These are phyloP conservation scores for Lemur catta DNA, from an alignment of 2,797 vertebrate species.

Conservation along the genomic window DNA sequence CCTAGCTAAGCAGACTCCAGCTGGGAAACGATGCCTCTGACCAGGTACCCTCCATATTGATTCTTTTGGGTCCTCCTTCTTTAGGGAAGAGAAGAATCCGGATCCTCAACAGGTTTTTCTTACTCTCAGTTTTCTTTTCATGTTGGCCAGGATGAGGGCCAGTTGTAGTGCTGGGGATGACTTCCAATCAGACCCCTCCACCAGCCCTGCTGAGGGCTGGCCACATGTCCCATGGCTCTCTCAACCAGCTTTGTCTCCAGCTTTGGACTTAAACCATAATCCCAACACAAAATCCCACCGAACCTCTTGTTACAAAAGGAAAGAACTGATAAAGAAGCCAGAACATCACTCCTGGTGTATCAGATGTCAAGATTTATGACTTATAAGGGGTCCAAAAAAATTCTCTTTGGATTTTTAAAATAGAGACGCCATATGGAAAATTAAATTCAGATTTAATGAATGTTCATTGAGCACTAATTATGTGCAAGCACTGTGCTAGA, in stretches of 20 bases:
- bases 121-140: neutral
- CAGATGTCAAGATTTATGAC: constrained; percentile 30
- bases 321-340: neutral
- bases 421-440: constrained; percentile 25
- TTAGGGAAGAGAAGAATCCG: neutral
- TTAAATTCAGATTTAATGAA: constrained; percentile 50
- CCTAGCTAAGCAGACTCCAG: neutral
- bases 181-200: neutral
- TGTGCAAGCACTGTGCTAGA: neutral
- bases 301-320: neutral
- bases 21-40: neutral
- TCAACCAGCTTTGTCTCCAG: neutral
- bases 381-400: neutral
- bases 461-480: neutral
- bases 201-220: neutral
- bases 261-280: neutral
- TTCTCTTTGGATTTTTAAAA: constrained; percentile 34
- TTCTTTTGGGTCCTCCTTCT: neutral
- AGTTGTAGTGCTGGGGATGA: no score
- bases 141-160: neutral
- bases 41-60: neutral
- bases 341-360: neutral
- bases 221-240: neutral
- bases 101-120: neutral
- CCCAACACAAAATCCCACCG: neutral